Percentiles rank a stretch among this genome's conserved stretches.
phyloP scores from a whole-genome alignment of 2,113 vertebrate genomes.

The Phaethon lepturus region DNA sequence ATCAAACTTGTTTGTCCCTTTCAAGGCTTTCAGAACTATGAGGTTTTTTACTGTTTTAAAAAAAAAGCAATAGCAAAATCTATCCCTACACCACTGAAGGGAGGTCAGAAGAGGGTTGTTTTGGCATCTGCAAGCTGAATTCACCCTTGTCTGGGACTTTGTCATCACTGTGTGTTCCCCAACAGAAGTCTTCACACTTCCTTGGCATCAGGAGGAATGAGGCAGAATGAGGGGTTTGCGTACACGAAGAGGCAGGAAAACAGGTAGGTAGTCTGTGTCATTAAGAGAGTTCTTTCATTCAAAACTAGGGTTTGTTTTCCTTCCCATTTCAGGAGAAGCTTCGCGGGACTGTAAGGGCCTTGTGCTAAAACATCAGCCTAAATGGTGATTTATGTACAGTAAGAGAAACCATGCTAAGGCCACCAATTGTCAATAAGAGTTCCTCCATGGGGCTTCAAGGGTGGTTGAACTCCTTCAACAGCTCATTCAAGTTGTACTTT shows the following conservation, averaged over 20 bases:
- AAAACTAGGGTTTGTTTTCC: background rate
- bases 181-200: background rate
- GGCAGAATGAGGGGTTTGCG: background rate
- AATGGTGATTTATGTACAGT: rapidly evolving
- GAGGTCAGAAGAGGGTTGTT: background rate
- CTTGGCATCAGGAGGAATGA: background rate
- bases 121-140: background rate
- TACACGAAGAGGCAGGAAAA: background rate
- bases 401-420: background rate
- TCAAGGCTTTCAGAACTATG: background rate
- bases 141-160: background rate
- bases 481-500: background rate
- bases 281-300: background rate
- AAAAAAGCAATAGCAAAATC: background rate
- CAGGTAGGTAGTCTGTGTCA: background rate
- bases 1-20: background rate
- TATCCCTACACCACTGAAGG: background rate
- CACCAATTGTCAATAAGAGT: background rate
- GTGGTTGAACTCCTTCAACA: background rate
- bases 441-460: background rate
- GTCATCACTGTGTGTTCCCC: background rate
- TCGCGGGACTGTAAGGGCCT: background rate
- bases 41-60: background rate
- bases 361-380: background rate
- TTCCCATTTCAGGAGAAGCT: background rate